Base-by-base conservation (phyloP, 2,113 vertebrate genomes). In the Osmerus mordax region DNA sequence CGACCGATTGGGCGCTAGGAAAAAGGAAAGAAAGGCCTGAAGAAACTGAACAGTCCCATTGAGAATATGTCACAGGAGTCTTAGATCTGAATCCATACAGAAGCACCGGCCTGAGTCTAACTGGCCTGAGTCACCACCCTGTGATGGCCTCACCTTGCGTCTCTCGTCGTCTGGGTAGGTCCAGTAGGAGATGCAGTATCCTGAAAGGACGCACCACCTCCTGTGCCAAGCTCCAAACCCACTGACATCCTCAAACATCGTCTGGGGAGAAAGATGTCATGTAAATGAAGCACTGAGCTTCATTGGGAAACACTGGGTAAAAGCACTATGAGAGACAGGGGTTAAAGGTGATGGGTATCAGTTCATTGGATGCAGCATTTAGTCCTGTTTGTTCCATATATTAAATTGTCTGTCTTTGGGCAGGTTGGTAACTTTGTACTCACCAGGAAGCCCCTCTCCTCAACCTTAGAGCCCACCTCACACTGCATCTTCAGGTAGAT, bases 171-270 rank as follows among this genome's bases (percentile, higher is more conserved):
- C 95, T 2, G 97, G 97, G 61, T 99, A 99, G 0, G 96, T 99
- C 97, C 97, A 99, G 29, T 96, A 99, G 71, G 96, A 98, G 79
- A 99, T 93, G 81, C 92, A 98, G 63, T 98, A 97, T 23, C 96
- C 97, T 16, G 94, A 94, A 16, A 99, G 91, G 23, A 95, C 91
- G 65, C 97, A 99, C 97, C 97, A 99, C 63, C 97, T 93, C 19
- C 97, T 89, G 76, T 98, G 96, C 97, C 97, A 99, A 0, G 97
- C 94, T 69, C 97, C 97, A 55, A 99, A 98, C 2, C 97, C 97
- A 85, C 97, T 98, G 0, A 99, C 96, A 52, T 99, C 97, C 85
- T 99, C 96, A 89, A 99, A 99, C 94, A 99, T 98, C 0, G 97
- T 98, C 97, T 99, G 67, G 41, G 41, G 41, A 47, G 41, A 47